Evolutionary conservation across 2,113 vertebrate genomes (phyloP).

Genomic region (Chiloscyllium plagiosum): DNA sequence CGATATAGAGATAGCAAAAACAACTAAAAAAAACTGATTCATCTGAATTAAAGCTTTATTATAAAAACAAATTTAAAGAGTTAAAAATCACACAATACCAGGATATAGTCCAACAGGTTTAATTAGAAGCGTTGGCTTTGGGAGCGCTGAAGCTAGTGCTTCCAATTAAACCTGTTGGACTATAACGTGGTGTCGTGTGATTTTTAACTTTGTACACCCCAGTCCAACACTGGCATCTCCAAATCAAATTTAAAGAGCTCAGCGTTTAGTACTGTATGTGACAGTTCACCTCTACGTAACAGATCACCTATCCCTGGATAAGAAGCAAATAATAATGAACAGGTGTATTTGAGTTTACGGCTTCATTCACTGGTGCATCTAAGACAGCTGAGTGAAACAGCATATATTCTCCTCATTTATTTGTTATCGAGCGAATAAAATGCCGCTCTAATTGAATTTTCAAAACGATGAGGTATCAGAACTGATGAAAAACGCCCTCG

Average conservation of each 20-base stretch:
- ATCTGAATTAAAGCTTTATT: neutral
- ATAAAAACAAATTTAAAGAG: neutral
- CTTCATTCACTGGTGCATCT: neutral
- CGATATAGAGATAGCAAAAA: neutral
- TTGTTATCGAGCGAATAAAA: neutral
- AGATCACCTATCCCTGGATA: no score
- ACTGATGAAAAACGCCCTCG: neutral
- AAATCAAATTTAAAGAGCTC: neutral
- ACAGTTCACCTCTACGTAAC: no score
- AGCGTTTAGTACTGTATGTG: neutral
- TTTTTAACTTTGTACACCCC: no score
- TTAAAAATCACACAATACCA: no score
- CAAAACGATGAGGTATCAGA: neutral
- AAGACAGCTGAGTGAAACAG: neutral
- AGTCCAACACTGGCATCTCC: no score
- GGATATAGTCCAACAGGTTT: no score
- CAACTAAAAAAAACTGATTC: neutral
- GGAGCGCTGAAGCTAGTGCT: no score
- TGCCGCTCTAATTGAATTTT: neutral
- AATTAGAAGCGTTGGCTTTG: no score
- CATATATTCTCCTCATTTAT: neutral
- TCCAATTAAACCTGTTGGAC: no score
- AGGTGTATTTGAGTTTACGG: neutral
- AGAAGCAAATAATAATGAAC: neutral
- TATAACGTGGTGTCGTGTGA: no score